Evolutionary conservation across 37 sponge, comb jelly and placozoan genomes (phyloP).

Genomic region (Beroe forskalii): DNA sequence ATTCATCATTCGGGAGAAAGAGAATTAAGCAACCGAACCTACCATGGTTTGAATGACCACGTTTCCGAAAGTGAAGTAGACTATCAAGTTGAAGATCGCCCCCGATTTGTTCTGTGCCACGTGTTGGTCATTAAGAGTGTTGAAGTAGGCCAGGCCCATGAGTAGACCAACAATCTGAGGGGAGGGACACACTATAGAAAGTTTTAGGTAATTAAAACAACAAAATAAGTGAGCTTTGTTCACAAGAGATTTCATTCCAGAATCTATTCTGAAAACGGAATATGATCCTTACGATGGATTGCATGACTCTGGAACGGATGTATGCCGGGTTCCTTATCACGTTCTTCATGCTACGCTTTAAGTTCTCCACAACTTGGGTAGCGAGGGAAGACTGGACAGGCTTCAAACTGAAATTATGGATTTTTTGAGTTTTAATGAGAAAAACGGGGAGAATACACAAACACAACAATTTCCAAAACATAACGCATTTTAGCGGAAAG

Average conservation of each 20-base stretch:
- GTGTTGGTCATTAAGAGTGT: conserved; percentile 37
- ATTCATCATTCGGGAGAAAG: too few relatives aligned
- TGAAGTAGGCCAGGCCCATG: conserved; percentile 38
- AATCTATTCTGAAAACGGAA: neutral
- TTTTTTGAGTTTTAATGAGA: neutral
- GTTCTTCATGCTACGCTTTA: conserved; percentile 12
- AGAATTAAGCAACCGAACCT: too few relatives aligned
- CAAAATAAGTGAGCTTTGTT: neutral
- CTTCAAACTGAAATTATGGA: too few relatives aligned
- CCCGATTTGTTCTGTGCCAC: conserved; percentile 59
- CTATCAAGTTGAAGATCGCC: conserved; percentile 27
- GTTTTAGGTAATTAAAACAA: neutral
- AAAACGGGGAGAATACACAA: neutral
- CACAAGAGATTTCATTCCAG: too few relatives aligned
- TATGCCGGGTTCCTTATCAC: conserved; percentile 22
- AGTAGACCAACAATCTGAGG: conserved; percentile 44
- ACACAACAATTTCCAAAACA: neutral
- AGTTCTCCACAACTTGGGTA: conserved; percentile 16
- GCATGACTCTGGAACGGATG: neutral
- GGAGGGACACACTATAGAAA: neutral
- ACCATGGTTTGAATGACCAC: conserved; percentile 31
- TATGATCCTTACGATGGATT: conserved; percentile 27
- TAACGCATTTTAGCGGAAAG: too few relatives aligned
- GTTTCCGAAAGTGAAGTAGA: conserved; percentile 23
- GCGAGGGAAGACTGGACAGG: neutral